Conservation (phyloP, 2,797 vertebrate genomes). For the Rhinatrema bivittatum region DNA sequence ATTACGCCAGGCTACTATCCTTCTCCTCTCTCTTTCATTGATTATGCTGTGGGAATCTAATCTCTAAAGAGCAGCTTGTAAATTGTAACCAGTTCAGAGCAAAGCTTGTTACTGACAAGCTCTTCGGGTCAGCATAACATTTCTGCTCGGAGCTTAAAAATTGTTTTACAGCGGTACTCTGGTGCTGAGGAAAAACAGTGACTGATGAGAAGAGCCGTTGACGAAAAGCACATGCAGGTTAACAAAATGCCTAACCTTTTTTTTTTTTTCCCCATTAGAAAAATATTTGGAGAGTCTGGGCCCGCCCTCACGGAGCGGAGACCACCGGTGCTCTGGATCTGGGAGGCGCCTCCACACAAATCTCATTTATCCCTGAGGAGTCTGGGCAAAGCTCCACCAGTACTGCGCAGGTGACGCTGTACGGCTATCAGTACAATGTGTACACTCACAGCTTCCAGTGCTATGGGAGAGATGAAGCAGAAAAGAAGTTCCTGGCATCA, state of each 20-base stretch:
- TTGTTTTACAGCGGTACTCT: no score
- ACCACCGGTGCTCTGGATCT: conserved; percentile 86
- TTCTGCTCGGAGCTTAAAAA: no score
- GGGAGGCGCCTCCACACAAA: conserved; percentile 91
- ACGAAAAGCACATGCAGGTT: no score
- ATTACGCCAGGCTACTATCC: no score
- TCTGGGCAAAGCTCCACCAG: conserved; percentile 21
- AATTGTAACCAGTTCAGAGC: no score
- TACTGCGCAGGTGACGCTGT: conserved; percentile 63
- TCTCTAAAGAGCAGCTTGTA: no score
- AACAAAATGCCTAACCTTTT: not conserved
- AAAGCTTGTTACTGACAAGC: no score
- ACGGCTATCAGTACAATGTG: conserved; percentile 79
- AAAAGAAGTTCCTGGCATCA: conserved; percentile 69
- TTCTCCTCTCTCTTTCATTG: no score
- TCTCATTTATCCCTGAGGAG: conserved; percentile 66
- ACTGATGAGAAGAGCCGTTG: no score
- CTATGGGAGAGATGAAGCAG: conserved; percentile 86
- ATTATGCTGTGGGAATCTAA: no score
- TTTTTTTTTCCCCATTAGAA: conserved; percentile 48
- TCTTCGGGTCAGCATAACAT: no score
- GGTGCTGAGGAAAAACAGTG: no score
- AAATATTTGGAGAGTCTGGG: conserved; percentile 72
- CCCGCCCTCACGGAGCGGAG: conserved; percentile 58
- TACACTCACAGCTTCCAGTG: conserved; percentile 92